Evolutionary conservation across 2,113 vertebrate species (phyloP).

Genomic region (Tragulus kanchil): DNA sequence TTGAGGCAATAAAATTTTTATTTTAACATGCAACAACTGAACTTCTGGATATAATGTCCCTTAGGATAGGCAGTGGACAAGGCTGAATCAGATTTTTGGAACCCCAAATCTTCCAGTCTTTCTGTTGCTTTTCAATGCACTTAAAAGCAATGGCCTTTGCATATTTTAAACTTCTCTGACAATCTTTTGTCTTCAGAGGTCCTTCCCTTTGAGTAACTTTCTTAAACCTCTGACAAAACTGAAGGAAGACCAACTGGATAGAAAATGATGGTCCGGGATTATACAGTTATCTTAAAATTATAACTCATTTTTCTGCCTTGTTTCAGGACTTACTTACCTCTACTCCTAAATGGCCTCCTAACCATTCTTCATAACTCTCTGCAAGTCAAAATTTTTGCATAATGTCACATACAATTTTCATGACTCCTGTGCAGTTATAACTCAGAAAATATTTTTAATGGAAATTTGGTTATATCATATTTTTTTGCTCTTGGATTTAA

Average conservation of each 20-base stretch:
- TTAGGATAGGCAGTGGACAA: not conserved
- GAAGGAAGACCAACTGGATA: not conserved
- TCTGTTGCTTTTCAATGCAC: not conserved
- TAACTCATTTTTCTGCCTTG: not conserved
- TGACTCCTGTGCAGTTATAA: not conserved
- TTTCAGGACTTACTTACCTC: not conserved
- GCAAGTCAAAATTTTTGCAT: not conserved
- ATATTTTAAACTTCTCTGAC: not conserved
- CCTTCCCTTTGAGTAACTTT: not conserved
- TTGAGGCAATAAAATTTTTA: not conserved
- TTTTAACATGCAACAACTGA: not conserved
- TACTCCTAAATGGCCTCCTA: not conserved
- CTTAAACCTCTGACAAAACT: not conserved
- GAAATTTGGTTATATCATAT: not conserved
- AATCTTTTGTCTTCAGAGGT: not conserved
- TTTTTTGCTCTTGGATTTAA: not conserved
- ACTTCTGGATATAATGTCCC: not conserved
- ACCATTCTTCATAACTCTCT: not conserved
- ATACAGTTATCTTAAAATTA: not conserved
- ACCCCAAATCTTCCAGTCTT: not conserved
- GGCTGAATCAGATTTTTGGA: not conserved
- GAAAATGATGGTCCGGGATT: not conserved
- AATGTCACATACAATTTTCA: not conserved
- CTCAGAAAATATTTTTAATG: not conserved
- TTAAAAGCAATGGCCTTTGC: not conserved